A percentile compares a stretch with the other conserved stretches of the same genome.
Conservation (phyloP, 2,888 invertebrate species). For the Rotaria sp. region DNA sequence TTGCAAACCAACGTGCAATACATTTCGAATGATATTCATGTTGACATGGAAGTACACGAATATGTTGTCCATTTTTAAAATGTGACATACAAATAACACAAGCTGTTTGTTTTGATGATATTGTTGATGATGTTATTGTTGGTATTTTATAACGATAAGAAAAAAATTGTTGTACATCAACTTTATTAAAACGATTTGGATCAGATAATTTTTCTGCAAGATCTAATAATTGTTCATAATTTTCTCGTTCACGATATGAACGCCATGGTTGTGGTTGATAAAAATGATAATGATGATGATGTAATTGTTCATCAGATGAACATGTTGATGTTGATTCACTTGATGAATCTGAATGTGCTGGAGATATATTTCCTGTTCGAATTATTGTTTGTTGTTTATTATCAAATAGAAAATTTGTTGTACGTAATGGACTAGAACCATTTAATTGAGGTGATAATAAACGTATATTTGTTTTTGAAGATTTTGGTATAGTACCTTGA, state of each 20-base stretch:
- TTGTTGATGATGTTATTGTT: background rate
- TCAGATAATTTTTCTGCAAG: slow-evolving; percentile 17
- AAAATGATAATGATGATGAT: slow-evolving; percentile 3
- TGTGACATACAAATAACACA: slow-evolving; percentile 25
- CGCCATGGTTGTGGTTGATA: background rate
- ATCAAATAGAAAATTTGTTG: background rate
- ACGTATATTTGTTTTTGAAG: background rate
- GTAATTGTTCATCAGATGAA: slow-evolving; percentile 16
- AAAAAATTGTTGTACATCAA: background rate
- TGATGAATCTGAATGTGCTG: slow-evolving; percentile 14
- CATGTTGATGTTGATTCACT: slow-evolving; percentile 19
- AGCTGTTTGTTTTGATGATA: slow-evolving; percentile 24
- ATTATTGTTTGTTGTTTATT: background rate
- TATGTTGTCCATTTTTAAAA: slow-evolving; percentile 28
- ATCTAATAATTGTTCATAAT: slow-evolving; percentile 27
- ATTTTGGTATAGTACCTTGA: background rate
- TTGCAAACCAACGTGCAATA: slow-evolving; percentile 7
- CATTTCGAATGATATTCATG: slow-evolving; percentile 31
- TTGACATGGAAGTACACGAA: slow-evolving; percentile 20
- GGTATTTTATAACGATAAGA: slow-evolving; percentile 14
- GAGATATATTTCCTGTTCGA: background rate
- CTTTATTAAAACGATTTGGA: slow-evolving; percentile 22
- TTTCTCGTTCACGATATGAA: slow-evolving; percentile 20
- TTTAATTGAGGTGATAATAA: background rate
- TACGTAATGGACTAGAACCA: background rate